These are phyloP conservation scores for Platycheirus albimanus DNA, from an alignment of 2,888 invertebrate species.

Conservation along the genomic window DNA sequence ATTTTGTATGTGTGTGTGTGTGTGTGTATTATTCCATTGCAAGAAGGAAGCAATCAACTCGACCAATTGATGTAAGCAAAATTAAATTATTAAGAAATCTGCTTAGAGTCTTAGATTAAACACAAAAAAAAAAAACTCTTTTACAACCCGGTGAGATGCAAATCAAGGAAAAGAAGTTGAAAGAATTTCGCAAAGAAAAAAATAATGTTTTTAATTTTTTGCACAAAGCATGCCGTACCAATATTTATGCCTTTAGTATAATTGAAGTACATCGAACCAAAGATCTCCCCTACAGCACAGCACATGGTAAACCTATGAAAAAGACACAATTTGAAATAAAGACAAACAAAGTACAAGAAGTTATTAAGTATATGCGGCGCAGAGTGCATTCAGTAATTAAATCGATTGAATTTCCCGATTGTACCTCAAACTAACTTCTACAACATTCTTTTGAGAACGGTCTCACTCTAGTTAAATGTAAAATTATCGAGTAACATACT, in stretches of 20 bases:
- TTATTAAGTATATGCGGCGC: slow-evolving; percentile 23
- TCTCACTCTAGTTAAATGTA: neutral
- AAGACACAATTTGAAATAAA: slow-evolving; percentile 5
- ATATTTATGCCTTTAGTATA: too few species aligned
- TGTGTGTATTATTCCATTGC: neutral
- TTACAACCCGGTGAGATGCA: neutral
- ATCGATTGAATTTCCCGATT: slow-evolving; percentile 82
- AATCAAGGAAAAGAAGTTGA: too few species aligned
- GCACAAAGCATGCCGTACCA: too few species aligned
- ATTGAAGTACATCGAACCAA: too few species aligned
- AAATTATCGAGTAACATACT: slow-evolving; percentile 16
- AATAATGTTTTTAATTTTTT: too few species aligned
- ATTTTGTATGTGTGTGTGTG: neutral
- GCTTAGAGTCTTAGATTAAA: neutral
- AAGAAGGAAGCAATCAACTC: slow-evolving; percentile 50
- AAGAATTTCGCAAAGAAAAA: too few species aligned
- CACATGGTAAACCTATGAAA: slow-evolving; percentile 1
- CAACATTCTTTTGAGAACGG: neutral
- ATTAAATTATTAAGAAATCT: slow-evolving; percentile 42
- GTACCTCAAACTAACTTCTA: slow-evolving; percentile 39
- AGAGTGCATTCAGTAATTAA: slow-evolving; percentile 82
- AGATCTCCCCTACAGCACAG: too few species aligned
- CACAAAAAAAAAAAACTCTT: neutral
- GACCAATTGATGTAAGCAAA: slow-evolving; percentile 42
- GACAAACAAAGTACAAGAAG: neutral